These are phyloP conservation scores for Drosophila prostipennis DNA, from an alignment of 2,888 invertebrate species.

Conservation along the genomic window DNA sequence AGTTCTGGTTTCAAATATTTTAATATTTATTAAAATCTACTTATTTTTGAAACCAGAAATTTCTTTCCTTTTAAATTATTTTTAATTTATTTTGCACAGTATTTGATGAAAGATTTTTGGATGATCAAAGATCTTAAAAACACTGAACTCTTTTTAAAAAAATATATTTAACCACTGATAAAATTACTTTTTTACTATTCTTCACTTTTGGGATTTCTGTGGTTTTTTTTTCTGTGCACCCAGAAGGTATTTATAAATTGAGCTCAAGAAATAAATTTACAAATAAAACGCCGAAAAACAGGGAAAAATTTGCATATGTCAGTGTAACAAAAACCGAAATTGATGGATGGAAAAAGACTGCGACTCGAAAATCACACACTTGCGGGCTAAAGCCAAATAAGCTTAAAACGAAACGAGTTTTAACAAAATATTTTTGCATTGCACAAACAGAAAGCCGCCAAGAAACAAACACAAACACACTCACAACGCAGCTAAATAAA, in stretches of 20 bases:
- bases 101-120: too few relatives aligned
- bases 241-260: slow-evolving; percentile 34
- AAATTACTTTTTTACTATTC: too few relatives aligned
- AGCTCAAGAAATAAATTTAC: slow-evolving; percentile 1
- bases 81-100: too few relatives aligned
- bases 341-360: slow-evolving; percentile 35
- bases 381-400: slow-evolving; percentile 10
- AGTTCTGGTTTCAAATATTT: background rate
- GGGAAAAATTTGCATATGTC: slow-evolving; percentile 33
- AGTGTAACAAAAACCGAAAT: slow-evolving; percentile 34
- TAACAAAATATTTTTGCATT: slow-evolving; percentile 62
- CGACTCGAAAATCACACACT: slow-evolving; percentile 29
- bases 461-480: slow-evolving; percentile 40
- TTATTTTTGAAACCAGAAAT: too few relatives aligned
- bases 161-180: too few relatives aligned
- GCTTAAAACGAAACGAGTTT: slow-evolving; percentile 61
- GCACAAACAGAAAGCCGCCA: slow-evolving; percentile 46
- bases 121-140: too few relatives aligned
- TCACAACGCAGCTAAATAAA: slow-evolving; percentile 2
- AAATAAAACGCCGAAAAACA: slow-evolving; percentile 12
- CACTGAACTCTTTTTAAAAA: too few relatives aligned
- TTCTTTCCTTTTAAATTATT: too few relatives aligned
- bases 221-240: slow-evolving; percentile 7
- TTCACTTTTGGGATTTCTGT: background rate
- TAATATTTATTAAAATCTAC: too few relatives aligned